Base-by-base conservation (phyloP, 1,140 invertebrate species). In the Bombus picipes region DNA sequence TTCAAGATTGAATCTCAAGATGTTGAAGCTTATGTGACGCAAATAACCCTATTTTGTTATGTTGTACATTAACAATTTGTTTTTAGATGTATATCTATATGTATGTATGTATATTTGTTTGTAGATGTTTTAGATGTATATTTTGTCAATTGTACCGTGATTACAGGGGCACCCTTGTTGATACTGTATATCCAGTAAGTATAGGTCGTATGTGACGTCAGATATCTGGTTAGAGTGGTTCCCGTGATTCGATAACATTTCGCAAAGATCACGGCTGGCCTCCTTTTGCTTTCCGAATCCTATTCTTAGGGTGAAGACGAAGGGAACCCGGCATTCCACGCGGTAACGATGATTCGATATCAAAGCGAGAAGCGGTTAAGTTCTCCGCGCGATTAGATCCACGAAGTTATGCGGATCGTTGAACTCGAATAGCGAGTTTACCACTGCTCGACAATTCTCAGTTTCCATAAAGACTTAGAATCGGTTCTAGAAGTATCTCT, bases 321-420 rank as follows among this genome's bases (percentile, higher is more conserved):
- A 39, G 65, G 57, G 86, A 32, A 28, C 39, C 41, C n/a, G n/a
- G 47, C 32, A 66, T 68, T 73, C 59, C 71, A 37, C 32, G 74
- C n/a, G 66, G 74, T 47, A 71, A 41, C 62, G 41, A 53, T n/a
- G 65, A 34, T 25, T 59, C 53, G 62, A 28, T 86, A 86, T 83
- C 78, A 81, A 83, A 87, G 70, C 70, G 73, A 57, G 39, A 85
- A 62, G 71, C 65, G 66, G 77, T 80, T 84, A 41, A 41, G 66
- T 25, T 74, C 85, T 91, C 82, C 88, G 59, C 70, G 83, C 86
- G 90, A 91, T 91, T 91, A 91, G 87, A 66, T 47, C 73, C 57
- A 53, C 75, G 34, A 91, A 88, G 77, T 88, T 89, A 85, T 70
- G 74, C 86, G 88, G 77, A 82, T 83, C 89, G 68, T 78, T 83